Conservation (phyloP, 2,113 vertebrate genomes). For the Laticauda colubrina region DNA sequence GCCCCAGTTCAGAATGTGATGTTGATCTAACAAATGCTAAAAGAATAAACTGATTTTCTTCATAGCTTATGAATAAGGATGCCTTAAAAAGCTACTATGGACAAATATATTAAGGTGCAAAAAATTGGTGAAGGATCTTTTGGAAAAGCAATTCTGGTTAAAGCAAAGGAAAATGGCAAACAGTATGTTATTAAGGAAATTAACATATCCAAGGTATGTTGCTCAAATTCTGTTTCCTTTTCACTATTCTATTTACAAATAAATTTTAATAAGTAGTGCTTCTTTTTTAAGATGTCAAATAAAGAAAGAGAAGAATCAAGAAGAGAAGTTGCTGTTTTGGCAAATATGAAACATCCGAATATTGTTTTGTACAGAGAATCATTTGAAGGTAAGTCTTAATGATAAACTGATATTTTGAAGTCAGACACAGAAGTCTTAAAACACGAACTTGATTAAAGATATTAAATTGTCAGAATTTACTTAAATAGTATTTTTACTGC, state of each 20-base stretch:
- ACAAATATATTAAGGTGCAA: conserved; percentile 89
- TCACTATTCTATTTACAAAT: not conserved
- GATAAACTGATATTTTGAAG: conserved; percentile 15
- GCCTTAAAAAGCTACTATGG: conserved; percentile 78
- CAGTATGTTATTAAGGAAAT: conserved; percentile 99
- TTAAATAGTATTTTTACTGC: not conserved
- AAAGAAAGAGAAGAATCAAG: conserved; percentile 95
- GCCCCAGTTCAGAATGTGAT: not conserved
- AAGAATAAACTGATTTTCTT: not conserved
- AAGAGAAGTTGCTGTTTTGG: conserved; percentile 94
- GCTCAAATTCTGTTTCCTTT: not conserved
- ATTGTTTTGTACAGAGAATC: conserved; percentile 95
- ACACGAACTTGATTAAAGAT: not conserved
- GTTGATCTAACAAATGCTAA: not conserved
- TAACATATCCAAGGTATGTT: conserved; percentile 86
- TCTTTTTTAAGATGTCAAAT: conserved; percentile 88
- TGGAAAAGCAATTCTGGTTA: conserved; percentile 93
- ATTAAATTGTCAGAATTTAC: not conserved
- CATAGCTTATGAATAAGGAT: conserved; percentile 71
- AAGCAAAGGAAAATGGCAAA: conserved; percentile 83
- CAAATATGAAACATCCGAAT: conserved; percentile 98
- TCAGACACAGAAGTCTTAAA: not conserved
- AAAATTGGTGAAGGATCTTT: conserved; percentile 98
- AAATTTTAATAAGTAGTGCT: conserved; percentile 17
- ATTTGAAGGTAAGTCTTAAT: conserved; percentile 87